A percentile compares a stretch with the other conserved stretches of the same genome.
Conservation (phyloP, 1,140 invertebrate species). For the Mercenaria mercenaria region DNA sequence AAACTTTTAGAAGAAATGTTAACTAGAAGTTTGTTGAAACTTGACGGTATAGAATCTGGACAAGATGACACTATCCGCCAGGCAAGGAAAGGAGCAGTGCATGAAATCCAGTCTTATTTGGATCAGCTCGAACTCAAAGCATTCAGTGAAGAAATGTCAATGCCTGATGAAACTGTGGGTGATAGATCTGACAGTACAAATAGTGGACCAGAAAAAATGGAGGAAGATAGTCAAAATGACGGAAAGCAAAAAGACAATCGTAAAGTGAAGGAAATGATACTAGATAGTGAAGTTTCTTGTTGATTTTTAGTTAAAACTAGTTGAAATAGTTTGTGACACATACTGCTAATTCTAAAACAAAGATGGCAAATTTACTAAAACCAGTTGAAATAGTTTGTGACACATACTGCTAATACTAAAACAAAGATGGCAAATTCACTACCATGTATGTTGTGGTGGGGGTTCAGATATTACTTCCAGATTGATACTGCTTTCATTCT, state of each 20-base stretch:
- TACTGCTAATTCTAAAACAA: too few species aligned
- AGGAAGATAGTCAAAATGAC: not conserved
- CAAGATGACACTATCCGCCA: conserved; percentile 95
- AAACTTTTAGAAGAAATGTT: conserved; percentile 97
- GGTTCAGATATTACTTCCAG: too few species aligned
- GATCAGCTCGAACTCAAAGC: conserved; percentile 91
- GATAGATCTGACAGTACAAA: not conserved
- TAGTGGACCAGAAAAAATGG: conserved; percentile 14
- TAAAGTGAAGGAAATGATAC: conserved; percentile 71
- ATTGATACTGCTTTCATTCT: too few species aligned
- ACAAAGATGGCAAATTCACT: too few species aligned
- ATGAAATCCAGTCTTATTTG: conserved; percentile 94
- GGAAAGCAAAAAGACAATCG: conserved; percentile 5
- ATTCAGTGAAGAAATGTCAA: conserved; percentile 32
- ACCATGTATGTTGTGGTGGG: too few species aligned
- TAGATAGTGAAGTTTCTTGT: conserved; percentile 71
- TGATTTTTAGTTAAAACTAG: too few species aligned
- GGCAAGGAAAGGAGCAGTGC: conserved; percentile 94
- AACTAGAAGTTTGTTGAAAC: conserved; percentile 94
- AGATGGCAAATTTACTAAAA: too few species aligned
- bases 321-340: too few species aligned
- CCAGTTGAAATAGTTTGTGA: too few species aligned
- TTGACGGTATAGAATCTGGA: conserved; percentile 96
- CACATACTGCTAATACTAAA: too few species aligned
- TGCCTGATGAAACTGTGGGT: not conserved